Percentiles rank a stretch among this genome's conserved stretches.
Evolutionary conservation across 2,113 vertebrate genomes (phyloP).

Genomic region (Bathybates hornii): DNA sequence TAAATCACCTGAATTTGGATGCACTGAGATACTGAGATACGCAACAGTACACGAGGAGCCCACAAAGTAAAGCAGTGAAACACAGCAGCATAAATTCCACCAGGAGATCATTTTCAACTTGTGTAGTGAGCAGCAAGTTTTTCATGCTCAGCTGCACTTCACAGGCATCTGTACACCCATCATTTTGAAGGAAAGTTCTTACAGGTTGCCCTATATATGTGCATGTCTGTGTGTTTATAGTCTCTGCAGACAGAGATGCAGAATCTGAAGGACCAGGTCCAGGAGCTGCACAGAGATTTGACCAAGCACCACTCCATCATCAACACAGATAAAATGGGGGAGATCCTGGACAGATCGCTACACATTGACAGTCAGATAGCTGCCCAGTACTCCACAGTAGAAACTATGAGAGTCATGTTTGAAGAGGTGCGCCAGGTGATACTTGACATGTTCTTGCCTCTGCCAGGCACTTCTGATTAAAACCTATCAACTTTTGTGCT

Average conservation of each 20-base stretch:
- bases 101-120: background rate
- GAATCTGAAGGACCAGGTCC: conserved; percentile 89
- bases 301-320: conserved; percentile 93
- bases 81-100: background rate
- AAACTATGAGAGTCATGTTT: conserved; percentile 81
- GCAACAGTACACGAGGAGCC: background rate
- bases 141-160: background rate
- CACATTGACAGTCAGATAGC: conserved; percentile 82
- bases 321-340: conserved; percentile 82
- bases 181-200: background rate
- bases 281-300: conserved; percentile 89
- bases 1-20: background rate
- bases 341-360: conserved; percentile 82
- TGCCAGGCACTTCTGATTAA: background rate
- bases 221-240: conserved; percentile 46
- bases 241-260: conserved; percentile 83
- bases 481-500: background rate
- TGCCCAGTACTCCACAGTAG: conserved; percentile 74
- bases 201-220: background rate
- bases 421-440: conserved; percentile 76
- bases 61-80: background rate
- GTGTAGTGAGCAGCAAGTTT: background rate
- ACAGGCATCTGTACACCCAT: background rate
- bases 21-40: background rate
- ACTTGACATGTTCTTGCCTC: background rate